phyloP scores from a whole-genome alignment of 1,140 invertebrate species.

The Kradibia gibbosae region DNA sequence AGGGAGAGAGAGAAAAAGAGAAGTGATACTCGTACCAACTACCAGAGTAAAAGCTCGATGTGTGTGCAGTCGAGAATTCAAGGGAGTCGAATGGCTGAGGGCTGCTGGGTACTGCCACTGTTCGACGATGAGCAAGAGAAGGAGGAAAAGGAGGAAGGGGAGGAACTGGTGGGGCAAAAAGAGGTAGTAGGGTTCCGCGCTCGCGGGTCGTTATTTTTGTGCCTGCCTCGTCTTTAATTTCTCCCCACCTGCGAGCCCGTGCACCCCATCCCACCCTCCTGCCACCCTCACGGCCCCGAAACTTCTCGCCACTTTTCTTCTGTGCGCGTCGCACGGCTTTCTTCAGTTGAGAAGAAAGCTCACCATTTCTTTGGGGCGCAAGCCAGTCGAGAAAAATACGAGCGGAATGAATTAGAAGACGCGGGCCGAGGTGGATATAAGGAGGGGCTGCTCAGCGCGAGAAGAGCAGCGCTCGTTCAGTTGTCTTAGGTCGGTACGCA shows the following conservation, averaged over 20 bases:
- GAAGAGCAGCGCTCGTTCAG: conserved; percentile 43
- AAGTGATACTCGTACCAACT: neutral
- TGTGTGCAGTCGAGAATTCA: conserved; percentile 49
- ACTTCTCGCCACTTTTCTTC: conserved; percentile 48
- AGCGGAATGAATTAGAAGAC: neutral
- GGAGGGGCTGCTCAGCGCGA: too few relatives aligned
- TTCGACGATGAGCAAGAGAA: conserved; percentile 44
- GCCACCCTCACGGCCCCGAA: conserved; percentile 35
- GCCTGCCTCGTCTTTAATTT: conserved; percentile 73
- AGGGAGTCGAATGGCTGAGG: conserved; percentile 56
- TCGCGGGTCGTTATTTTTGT: conserved; percentile 73
- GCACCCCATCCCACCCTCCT: conserved; percentile 39
- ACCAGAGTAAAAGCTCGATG: conserved; percentile 41
- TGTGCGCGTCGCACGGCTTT: conserved; percentile 42
- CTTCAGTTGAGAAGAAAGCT: conserved; percentile 12
- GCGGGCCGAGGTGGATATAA: conserved; percentile 44
- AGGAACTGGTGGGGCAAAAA: conserved; percentile 49
- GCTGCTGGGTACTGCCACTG: conserved; percentile 48
- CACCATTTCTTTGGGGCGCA: conserved; percentile 31
- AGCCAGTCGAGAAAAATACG: conserved; percentile 48
- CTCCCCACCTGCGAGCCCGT: conserved; percentile 50
- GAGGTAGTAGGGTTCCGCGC: conserved; percentile 55
- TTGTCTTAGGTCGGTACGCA: conserved; percentile 70
- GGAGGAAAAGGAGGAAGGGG: conserved; percentile 25
- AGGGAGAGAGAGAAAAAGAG: conserved; percentile 26